phyloP scores from a whole-genome alignment of 2,113 vertebrate genomes.

The Pachypanchax playfairii region DNA sequence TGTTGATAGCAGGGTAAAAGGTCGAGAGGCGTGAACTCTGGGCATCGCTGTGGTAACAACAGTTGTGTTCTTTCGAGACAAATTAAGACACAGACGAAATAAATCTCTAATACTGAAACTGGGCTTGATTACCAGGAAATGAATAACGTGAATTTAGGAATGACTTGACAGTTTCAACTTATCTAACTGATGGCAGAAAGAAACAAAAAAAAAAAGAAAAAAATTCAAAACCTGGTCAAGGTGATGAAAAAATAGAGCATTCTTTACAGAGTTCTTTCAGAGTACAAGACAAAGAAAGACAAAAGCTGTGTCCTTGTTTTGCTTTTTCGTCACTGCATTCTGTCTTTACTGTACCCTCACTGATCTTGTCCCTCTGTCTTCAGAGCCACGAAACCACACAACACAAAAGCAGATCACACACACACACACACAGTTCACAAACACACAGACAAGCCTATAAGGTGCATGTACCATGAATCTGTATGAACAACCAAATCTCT shows the following conservation, averaged over 20 bases:
- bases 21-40: constrained; percentile 17
- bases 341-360: constrained; percentile 3
- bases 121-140: constrained; percentile 24
- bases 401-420: constrained; percentile 27
- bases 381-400: constrained; percentile 5
- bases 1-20: not conserved
- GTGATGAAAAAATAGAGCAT: constrained; percentile 6
- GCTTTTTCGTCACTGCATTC: constrained; percentile 7
- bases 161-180: not conserved
- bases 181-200: not conserved
- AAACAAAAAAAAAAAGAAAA: not conserved
- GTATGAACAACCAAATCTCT: constrained; percentile 13
- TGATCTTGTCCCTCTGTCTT: not conserved
- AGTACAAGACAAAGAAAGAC: too few relatives aligned
- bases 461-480: constrained; percentile 43
- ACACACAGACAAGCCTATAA: constrained; percentile 41
- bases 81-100: constrained; percentile 6
- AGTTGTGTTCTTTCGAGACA: constrained; percentile 17
- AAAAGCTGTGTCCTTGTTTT: not conserved
- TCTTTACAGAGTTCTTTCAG: too few relatives aligned
- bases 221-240: not conserved
- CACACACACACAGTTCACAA: constrained; percentile 18
- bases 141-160: too few relatives aligned
- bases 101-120: constrained; percentile 18
- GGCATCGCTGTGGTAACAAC: constrained; percentile 26